Evolutionary conservation across 92 coral and sea anemone genomes (phyloP).

Genomic region (Virgularia gustaviana): DNA sequence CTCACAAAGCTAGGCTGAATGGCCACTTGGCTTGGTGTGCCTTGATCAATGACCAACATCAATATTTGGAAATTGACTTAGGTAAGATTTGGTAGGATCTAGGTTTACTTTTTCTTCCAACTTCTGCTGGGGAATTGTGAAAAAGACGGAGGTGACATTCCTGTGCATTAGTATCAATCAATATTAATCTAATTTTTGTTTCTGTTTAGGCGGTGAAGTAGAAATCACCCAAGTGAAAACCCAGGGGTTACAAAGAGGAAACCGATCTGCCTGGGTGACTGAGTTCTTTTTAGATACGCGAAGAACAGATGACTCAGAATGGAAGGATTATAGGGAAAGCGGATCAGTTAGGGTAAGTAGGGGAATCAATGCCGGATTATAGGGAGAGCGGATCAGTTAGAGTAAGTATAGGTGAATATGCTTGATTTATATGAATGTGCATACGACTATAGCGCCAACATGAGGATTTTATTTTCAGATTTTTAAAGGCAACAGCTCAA

Average conservation of each 20-base stretch:
- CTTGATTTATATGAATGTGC: neutral
- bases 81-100: too few relatives aligned
- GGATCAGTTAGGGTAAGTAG: constrained; percentile 30
- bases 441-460: neutral
- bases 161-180: too few relatives aligned
- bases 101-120: too few relatives aligned
- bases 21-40: constrained; percentile 35
- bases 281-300: constrained; percentile 26
- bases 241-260: constrained; percentile 29
- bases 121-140: too few relatives aligned
- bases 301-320: constrained; percentile 12
- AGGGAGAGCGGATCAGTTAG: constrained; percentile 15
- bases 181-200: neutral
- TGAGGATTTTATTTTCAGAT: neutral
- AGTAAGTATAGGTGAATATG: neutral
- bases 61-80: constrained; percentile 35
- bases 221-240: constrained; percentile 10
- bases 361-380: neutral
- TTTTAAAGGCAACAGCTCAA: constrained; percentile 2
- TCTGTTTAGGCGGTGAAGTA: constrained; percentile 19
- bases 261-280: constrained; percentile 28
- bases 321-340: constrained; percentile 22
- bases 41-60: constrained; percentile 3
- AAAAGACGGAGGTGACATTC: too few relatives aligned
- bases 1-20: constrained; percentile 23